Evolutionary conservation across 1,140 invertebrate genomes (phyloP), one percentile per base, ranked within the genome.

Genomic region (Saccostrea cuccullata): DNA sequence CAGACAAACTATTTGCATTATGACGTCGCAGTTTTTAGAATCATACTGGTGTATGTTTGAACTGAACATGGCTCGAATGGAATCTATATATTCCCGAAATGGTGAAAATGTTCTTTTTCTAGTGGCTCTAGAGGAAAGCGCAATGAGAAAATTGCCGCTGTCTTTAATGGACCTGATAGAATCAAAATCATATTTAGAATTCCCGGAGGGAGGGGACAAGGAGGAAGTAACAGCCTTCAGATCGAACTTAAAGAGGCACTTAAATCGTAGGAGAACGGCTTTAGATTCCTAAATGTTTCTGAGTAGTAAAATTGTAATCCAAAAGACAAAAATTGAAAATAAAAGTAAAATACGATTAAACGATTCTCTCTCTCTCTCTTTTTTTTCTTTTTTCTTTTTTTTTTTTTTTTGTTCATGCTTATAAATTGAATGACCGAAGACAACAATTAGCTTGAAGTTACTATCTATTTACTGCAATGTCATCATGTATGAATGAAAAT

Each of bases 21-120:
- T 97, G 64, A 96, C 96, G 88, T 95, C 96, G 91, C 94, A 95
- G 64, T 97, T 96, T 91, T 95, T 96, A 0, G 95, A 95, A 89
- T 97, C 96, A n/a, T 95, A 96, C 40, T 97, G 96, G 96, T 97
- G 96, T 91, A 90, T 95, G 70, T 97, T 96, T 96, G 96, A 97
- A 92, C 96, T 96, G 12, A 96, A 96, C 87, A 94, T 92, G 92
- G 91, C 91, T 13, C 83, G 87, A 36, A 91, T 92, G 91, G 91
- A 93, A 26, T 85, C 89, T 67, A 84, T 91, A 55, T 86, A 92
- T 70, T 87, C 91, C 2, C 67, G 84, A 56, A 83, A 58, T 30
- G 83, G 83, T n/a, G 70, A 85, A 77, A 82, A 85, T 40, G 60
- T 86, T 82, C 17, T 88, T 13, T 86, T 82, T 47, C 55, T 88